Evolutionary conservation across 2,113 vertebrate species (phyloP), one percentile per base, ranked within the genome.

Genomic region (Pomatostomus ruficeps): DNA sequence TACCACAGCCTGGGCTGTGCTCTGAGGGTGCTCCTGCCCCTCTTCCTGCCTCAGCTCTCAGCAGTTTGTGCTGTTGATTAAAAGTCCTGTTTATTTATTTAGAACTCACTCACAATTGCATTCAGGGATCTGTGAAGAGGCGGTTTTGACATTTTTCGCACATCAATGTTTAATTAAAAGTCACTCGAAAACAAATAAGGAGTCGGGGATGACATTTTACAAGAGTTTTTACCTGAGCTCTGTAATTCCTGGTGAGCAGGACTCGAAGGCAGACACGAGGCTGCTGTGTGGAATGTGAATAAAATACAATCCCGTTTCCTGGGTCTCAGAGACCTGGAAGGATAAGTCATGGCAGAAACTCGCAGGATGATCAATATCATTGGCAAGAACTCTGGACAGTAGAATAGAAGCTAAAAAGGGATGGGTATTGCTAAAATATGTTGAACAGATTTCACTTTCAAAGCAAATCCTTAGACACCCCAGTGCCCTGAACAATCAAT

Each of bases 161-260:
- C 61, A 42, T 80, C 76, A 55, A 36, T 72, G 31, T 96, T 94
- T 97, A 93, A 94, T 97, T 96, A 97, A 95, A 94, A 93, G 63
- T 63, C 58, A 51, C 54, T 79, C 83, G 87, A 94, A 95, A 95
- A 95, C 71, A 95, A 96, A 83, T 90, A 86, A 87, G 84, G 54
- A 88, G 62, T 75, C 11, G 31, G n/a, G 42, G 36, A 42, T 95
- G 94, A 73, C 80, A 89, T 96, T 97, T 95, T 83, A 33, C 16
- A 13, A 42, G 74, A 68, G 45, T 42, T 83, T 77, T 83, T 92
- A 78, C 73, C 45, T 92, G 85, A 89, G 45, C 48, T 89, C 55
- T 46, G 14, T 83, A 67, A 88, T 91, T 91, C 65, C 46, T 59
- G 58, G 66, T 49, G 54, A 90, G 43, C 42, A 70, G 48, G 24